A percentile compares a stretch with the other conserved stretches of the same genome.
Conservation (phyloP, 23 tunicate genomes). For the Oikopleura vanhoeffeni region DNA sequence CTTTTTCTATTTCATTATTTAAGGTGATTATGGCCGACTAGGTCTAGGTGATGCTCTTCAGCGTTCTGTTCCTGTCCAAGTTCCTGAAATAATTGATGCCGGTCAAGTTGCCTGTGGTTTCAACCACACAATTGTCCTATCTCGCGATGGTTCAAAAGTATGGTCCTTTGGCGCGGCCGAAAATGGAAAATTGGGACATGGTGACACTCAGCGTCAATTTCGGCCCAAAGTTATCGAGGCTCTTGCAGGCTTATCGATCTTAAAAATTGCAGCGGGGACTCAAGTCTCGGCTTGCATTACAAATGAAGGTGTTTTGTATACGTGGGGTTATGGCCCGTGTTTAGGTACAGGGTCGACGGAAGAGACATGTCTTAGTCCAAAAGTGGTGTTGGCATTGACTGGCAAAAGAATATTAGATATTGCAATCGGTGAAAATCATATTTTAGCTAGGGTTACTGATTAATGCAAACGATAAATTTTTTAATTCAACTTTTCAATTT, state of each 20-base stretch:
- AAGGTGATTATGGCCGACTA: conserved; percentile 81
- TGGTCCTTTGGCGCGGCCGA: conserved; percentile 99
- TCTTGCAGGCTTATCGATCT: conserved; percentile 8
- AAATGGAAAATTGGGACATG: conserved; percentile 94
- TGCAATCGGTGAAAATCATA: conserved; percentile 83
- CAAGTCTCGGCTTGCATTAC: conserved; percentile 96
- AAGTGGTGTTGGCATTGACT: conserved; percentile 29
- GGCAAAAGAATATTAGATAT: conserved; percentile 45
- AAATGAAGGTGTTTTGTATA: conserved; percentile 59
- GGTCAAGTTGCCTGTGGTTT: conserved; percentile 87
- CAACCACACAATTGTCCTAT: conserved; percentile 72
- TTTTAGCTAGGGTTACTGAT: conserved; percentile 53
- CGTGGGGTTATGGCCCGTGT: conserved; percentile 99
- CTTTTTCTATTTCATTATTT: too few species aligned
- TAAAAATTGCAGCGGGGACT: conserved; percentile 45
- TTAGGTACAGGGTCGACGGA: conserved; percentile 75
- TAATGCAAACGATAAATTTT: too few species aligned
- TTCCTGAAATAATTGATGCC: conserved; percentile 59
- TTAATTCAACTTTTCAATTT: too few species aligned
- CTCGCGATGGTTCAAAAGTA: conserved; percentile 57
- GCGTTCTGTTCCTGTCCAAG: conserved; percentile 47
- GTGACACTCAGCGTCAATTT: conserved; percentile 40
- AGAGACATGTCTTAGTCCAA: conserved; percentile 52
- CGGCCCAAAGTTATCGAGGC: conserved; percentile 89
- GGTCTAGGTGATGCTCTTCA: conserved; percentile 85